Conservation (phyloP, 2,888 invertebrate species). For the Monopis laevigella region DNA sequence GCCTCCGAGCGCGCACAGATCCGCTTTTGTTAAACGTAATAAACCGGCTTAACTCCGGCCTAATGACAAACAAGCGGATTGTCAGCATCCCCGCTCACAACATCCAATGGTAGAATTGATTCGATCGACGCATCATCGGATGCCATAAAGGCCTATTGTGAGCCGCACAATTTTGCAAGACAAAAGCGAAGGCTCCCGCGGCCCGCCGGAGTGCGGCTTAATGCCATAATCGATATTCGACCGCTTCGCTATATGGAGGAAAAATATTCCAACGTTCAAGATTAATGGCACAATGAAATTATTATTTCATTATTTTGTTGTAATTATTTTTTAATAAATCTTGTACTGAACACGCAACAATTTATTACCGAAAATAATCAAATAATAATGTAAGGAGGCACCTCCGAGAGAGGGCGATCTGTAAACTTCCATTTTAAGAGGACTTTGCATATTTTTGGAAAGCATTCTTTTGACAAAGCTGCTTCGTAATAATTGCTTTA, state of each 20-base stretch:
- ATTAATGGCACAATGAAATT: slow-evolving; percentile 7
- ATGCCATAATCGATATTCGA: slow-evolving; percentile 31
- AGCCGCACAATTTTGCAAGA: slow-evolving; percentile 35
- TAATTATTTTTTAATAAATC: too few species aligned
- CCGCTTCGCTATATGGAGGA: slow-evolving; percentile 15
- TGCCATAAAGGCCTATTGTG: slow-evolving; percentile 39
- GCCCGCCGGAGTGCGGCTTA: slow-evolving; percentile 27
- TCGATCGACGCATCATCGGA: slow-evolving; percentile 27
- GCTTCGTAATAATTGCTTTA: slow-evolving; percentile 49
- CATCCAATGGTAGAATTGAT: slow-evolving; percentile 11
- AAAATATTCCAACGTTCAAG: slow-evolving; percentile 13
- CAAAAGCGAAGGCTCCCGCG: slow-evolving; percentile 33
- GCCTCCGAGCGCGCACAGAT: slow-evolving; percentile 14
- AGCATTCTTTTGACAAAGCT: slow-evolving; percentile 22
- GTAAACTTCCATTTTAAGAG: too few species aligned
- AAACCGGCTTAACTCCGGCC: slow-evolving; percentile 27
- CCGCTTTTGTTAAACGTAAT: slow-evolving; percentile 28
- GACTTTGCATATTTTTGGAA: slow-evolving; percentile 29
- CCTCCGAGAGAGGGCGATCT: too few species aligned
- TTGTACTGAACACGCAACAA: too few species aligned
- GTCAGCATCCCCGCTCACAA: slow-evolving; percentile 13
- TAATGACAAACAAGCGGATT: slow-evolving; percentile 28
- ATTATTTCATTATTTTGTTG: neutral
- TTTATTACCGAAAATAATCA: too few species aligned
- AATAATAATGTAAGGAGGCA: too few species aligned